Evolutionary conservation across 2,888 invertebrate genomes (phyloP), one percentile per base, ranked within the genome.

Genomic region (Trichacis sp.): DNA sequence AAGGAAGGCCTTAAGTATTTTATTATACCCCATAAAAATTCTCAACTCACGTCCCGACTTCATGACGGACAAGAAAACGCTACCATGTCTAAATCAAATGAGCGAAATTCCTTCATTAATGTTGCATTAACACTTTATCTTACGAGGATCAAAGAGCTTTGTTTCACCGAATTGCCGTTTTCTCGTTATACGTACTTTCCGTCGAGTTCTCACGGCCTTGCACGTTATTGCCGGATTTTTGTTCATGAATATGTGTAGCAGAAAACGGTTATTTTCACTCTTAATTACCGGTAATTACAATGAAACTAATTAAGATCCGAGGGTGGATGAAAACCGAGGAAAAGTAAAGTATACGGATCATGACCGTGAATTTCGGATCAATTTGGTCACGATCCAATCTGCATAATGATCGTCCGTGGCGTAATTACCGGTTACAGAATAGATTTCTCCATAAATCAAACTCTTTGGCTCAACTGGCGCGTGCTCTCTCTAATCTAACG

Each of bases 311-410:
- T 33, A 33, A 33, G 33, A 33, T 33, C 33, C 2, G 33, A 33
- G 33, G 33, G 33, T 11, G 33, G n/a, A 33, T 33, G 33, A 33
- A n/a, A 33, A 33, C 24, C 8, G 24, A 8, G 24, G 8, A 24
- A 24, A 8, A 24, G 24, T 8, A 8, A 5, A 24, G 24, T 8
- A 24, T 3, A 3, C 8, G 24, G 24, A 48, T 48, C 52, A 30
- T 53, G 63, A 63, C 63, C 63, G 57, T 63, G 63, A 63, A 49
- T 40, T 42, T 15, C 46, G 57, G 40, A 49, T 55, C 49, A 55
- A 42, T 52, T 55, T 36, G 50, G 43, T 45, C 58, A 20, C 15
- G 52, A 46, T 47, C 20, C 51, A 8, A 42, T 20, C 38, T 53
- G 62, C 55, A 62, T 62, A 58, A 58, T 53, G 33, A 51, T 55